Base-by-base conservation (phyloP, 2,113 vertebrate genomes). In the Menidia beryllina region DNA sequence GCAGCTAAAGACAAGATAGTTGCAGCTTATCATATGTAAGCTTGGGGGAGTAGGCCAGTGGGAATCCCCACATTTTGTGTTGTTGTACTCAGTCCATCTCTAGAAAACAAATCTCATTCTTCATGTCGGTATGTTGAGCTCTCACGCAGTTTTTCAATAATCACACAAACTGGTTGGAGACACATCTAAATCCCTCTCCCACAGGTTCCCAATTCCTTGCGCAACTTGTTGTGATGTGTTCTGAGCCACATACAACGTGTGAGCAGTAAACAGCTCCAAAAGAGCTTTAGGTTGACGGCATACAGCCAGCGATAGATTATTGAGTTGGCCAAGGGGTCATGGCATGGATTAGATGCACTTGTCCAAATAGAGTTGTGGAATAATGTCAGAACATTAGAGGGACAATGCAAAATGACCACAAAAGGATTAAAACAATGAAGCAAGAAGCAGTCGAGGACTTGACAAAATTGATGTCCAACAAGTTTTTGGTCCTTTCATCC, bases 31-130 rank as follows among this genome's bases (percentile, higher is more conserved):
- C 85, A 75, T 65, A 72, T 80, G 73, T 72, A 79, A 79, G 78
- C 79, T 71, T 0, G 43, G 69, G 69, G 59, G 81, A 72, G 10
- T 61, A 77, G 66, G 77, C 72, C 88, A 83, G 75, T 64, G 56
- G 73, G 69, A 53, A 69, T 73, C 68, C 54, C 49, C 75, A 56
- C 45, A 66, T 83, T 77, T 68, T 45, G 17, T 76, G 69, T 66
- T 63, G 54, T 80, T 39, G 14, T 54, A 48, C 63, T 27, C 64
- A 68, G 67, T 77, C 79, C 51, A 82, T 84, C 74, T 77, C 69
- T n/a, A 73, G 69, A 71, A 86, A 85, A 84, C 61, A 86, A 88
- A 89, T 89, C 80, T 70, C 47, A 84, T 88, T 86, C 72, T 87
- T 89, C 80, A 86, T 72, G 85, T 79, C 79, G 68, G 59, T 66